Conservation (phyloP, 1,140 invertebrate species). For the Protaetia brevitarsis region DNA sequence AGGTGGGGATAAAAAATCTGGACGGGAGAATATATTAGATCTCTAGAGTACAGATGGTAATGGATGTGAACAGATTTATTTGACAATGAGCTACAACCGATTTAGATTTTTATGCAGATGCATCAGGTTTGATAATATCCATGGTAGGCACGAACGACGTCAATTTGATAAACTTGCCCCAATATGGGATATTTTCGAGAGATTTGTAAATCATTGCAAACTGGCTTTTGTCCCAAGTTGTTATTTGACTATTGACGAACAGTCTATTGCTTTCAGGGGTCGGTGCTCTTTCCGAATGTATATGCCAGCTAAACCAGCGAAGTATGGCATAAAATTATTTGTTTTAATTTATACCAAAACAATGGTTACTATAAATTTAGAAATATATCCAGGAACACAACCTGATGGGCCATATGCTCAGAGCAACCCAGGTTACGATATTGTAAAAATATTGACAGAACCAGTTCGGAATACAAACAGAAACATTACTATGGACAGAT, state of each 20-base stretch:
- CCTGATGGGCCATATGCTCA: neutral
- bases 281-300: neutral
- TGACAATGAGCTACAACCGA: conserved; percentile 10
- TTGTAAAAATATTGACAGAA: neutral
- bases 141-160: neutral
- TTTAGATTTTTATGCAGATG: conserved; percentile 12
- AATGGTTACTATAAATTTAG: neutral
- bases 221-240: neutral
- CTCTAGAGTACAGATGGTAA: neutral
- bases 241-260: neutral
- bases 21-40: neutral
- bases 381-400: neutral
- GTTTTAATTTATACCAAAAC: neutral
- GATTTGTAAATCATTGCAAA: neutral
- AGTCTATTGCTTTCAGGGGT: no score
- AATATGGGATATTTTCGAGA: conserved; percentile 26
- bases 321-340: neutral
- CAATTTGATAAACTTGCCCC: conserved; percentile 30
- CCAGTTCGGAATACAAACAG: neutral
- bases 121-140: conserved; percentile 11
- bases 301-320: neutral
- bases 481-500: neutral
- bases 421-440: neutral
- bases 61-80: neutral
- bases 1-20: neutral